A percentile compares a stretch with the other conserved stretches of the same genome.
These are phyloP conservation scores for Xiphophorus birchmanni DNA, from an alignment of 2,797 vertebrate genomes.

Conservation along the genomic window DNA sequence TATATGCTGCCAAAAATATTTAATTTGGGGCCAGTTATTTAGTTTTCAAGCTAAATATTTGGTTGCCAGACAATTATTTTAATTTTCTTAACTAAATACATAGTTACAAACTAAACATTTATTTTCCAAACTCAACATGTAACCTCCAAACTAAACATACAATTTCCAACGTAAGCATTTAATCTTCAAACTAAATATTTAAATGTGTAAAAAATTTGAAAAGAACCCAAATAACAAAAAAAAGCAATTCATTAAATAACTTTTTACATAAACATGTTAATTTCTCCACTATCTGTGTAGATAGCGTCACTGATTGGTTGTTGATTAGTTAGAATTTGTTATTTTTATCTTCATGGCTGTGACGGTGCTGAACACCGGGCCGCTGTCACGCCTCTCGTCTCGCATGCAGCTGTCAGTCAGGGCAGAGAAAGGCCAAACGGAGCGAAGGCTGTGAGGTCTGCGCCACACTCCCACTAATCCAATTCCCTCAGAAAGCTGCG, in stretches of 20 bases:
- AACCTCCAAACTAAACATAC: too few relatives aligned
- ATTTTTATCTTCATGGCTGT: slow-evolving; percentile 4
- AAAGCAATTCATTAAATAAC: background rate
- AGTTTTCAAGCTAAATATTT: too few relatives aligned
- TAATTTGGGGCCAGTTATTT: too few relatives aligned
- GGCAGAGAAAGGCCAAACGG: slow-evolving; percentile 25
- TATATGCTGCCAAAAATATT: too few relatives aligned
- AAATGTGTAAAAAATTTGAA: background rate
- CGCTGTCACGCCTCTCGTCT: slow-evolving; percentile 50
- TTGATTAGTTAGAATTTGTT: background rate
- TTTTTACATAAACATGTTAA: background rate
- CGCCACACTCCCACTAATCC: slow-evolving; percentile 41
- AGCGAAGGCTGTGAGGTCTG: slow-evolving; percentile 12
- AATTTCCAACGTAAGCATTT: too few relatives aligned
- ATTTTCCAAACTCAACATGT: too few relatives aligned
- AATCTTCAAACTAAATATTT: too few relatives aligned
- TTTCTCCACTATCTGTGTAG: background rate
- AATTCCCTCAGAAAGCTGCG: slow-evolving; percentile 31
- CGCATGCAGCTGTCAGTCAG: slow-evolving; percentile 73
- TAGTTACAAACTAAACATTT: too few relatives aligned
- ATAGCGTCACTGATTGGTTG: background rate
- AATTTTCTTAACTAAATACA: too few relatives aligned
- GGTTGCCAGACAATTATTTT: too few relatives aligned
- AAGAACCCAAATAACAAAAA: background rate
- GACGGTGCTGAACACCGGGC: slow-evolving; percentile 50